Evolutionary conservation across 1,140 invertebrate species (phyloP).

Genomic region (Oreohelix idahoensis): DNA sequence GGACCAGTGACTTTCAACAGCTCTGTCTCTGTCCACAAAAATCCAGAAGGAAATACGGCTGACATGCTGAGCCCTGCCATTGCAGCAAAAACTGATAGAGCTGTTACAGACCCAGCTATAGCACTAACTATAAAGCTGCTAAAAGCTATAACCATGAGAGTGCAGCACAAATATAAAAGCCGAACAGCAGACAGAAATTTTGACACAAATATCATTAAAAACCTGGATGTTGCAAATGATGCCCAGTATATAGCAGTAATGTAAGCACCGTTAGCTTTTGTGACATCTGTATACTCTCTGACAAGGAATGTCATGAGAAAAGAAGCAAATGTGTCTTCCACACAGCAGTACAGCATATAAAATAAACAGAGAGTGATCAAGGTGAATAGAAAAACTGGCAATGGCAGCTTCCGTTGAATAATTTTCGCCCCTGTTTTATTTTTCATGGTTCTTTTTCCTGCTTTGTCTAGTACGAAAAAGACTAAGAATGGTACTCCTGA

Average conservation of each 20-base stretch:
- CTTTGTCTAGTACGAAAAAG: neutral
- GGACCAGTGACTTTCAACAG: conserved; percentile 49
- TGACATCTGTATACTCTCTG: neutral
- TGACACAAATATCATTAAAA: conserved; percentile 19
- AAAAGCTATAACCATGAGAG: conserved; percentile 8
- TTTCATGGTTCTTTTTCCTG: neutral
- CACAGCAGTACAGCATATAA: conserved; percentile 47
- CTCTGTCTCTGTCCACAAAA: conserved; percentile 50
- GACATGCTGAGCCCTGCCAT: conserved; percentile 47
- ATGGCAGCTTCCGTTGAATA: conserved; percentile 23
- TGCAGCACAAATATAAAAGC: neutral
- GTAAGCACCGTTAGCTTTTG: conserved; percentile 9
- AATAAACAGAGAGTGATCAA: conserved; percentile 1
- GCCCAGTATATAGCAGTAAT: conserved; percentile 17
- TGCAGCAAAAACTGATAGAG: neutral
- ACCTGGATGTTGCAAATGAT: conserved; percentile 18
- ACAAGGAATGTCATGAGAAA: conserved; percentile 52
- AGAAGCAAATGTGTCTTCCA: conserved; percentile 52
- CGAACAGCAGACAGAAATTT: neutral
- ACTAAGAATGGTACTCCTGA: conserved; percentile 27
- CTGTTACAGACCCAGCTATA: neutral
- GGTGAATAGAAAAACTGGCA: conserved; percentile 34
- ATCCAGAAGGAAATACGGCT: conserved; percentile 46
- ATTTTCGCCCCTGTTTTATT: neutral
- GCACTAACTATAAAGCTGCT: neutral